phyloP scores from a whole-genome alignment of 2,113 vertebrate species.

The Cyrtonyx montezumae region DNA sequence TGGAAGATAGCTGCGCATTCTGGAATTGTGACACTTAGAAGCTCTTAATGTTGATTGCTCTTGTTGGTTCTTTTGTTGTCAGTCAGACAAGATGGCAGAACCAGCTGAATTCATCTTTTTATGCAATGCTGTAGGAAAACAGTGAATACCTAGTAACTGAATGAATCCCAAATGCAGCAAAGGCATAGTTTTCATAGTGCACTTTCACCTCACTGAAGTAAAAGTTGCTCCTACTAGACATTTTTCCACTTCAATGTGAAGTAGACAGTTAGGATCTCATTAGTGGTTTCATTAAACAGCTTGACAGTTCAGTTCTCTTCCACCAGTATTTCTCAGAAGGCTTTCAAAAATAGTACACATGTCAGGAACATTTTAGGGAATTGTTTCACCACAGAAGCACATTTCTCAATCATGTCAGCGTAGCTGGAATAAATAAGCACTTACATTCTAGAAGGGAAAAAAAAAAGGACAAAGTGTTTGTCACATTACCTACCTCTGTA shows the following conservation, averaged over 20 bases:
- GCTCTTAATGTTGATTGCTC: slow-evolving; percentile 66
- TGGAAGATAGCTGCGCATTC: slow-evolving; percentile 76
- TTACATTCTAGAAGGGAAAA: slow-evolving; percentile 79
- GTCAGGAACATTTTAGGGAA: slow-evolving; percentile 57
- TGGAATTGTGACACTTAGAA: slow-evolving; percentile 71
- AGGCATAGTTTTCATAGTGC: slow-evolving; percentile 76
- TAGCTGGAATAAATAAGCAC: slow-evolving; percentile 89
- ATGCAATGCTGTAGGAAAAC: slow-evolving; percentile 49
- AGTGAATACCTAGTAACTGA: slow-evolving; percentile 60
- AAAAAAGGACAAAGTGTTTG: neutral
- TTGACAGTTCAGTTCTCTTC: slow-evolving; percentile 68
- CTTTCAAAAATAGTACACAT: slow-evolving; percentile 54
- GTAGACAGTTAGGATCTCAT: slow-evolving; percentile 75
- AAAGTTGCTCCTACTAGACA: slow-evolving; percentile 75
- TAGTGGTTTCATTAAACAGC: slow-evolving; percentile 78
- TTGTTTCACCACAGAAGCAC: slow-evolving; percentile 54
- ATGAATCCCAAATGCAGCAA: slow-evolving; percentile 70
- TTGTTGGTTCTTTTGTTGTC: slow-evolving; percentile 63
- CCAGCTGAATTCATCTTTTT: slow-evolving; percentile 61
- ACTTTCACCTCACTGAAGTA: slow-evolving; percentile 80
- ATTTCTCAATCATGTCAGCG: slow-evolving; percentile 74
- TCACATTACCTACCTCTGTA: neutral
- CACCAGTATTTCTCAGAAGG: slow-evolving; percentile 69
- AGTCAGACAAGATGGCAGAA: neutral
- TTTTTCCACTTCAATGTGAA: slow-evolving; percentile 87